Percentiles rank a stretch among this genome's conserved stretches.
phyloP scores from a whole-genome alignment of 1,140 invertebrate genomes.

The Armadillidium nasatum region DNA sequence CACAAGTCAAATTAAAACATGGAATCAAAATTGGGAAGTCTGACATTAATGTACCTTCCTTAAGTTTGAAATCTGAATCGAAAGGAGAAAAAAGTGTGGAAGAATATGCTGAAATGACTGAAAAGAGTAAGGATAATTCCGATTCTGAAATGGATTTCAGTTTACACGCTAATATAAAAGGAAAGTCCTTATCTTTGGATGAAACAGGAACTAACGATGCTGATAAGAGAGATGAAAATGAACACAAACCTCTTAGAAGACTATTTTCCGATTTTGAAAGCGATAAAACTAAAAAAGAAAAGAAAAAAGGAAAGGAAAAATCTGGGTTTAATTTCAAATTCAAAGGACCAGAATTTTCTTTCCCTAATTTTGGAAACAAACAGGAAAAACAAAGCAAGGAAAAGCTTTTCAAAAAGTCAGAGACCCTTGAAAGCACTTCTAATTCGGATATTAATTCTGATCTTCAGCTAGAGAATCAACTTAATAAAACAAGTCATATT shows the following conservation, averaged over 20 bases:
- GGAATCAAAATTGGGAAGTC: not conserved
- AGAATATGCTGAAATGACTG: too few relatives aligned
- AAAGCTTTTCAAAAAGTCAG: not conserved
- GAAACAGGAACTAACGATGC: too few relatives aligned
- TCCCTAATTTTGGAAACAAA: slow-evolving; percentile 2
- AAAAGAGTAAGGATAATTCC: too few relatives aligned
- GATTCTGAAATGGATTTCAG: too few relatives aligned
- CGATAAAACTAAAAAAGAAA: not conserved
- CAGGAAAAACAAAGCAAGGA: not conserved
- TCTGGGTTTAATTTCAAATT: slow-evolving; percentile 7
- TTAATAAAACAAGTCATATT: too few relatives aligned
- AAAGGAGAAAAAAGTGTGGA: too few relatives aligned
- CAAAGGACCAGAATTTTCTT: slow-evolving; percentile 4
- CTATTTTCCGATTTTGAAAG: not conserved
- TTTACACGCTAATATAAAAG: too few relatives aligned
- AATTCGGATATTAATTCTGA: too few relatives aligned
- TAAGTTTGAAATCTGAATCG: not conserved
- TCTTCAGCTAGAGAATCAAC: too few relatives aligned
- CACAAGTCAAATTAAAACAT: not conserved
- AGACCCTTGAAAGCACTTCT: not conserved
- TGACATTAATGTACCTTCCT: not conserved
- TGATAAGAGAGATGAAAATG: too few relatives aligned
- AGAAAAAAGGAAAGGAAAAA: not conserved
- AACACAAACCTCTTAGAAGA: too few relatives aligned
- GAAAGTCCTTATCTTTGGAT: too few relatives aligned